Conservation (phyloP, 1,140 invertebrate genomes). For the Chionoecetes opilio region DNA sequence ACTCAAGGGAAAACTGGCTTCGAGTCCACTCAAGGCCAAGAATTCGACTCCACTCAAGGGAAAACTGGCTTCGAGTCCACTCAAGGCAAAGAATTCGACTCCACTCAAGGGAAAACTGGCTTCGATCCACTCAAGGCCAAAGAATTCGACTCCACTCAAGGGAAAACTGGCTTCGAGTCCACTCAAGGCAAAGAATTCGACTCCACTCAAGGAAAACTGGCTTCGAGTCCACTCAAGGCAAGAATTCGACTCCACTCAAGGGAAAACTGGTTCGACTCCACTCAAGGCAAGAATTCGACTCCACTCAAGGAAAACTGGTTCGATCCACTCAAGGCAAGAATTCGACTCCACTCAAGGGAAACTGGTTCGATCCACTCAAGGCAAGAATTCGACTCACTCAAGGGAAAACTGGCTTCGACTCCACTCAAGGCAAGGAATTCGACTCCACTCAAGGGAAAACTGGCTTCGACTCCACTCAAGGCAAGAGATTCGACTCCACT, state of each 20-base stretch:
- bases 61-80: neutral
- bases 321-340: neutral
- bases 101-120: no score
- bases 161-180: neutral
- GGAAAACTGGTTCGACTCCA: neutral
- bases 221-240: neutral
- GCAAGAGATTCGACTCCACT: no score
- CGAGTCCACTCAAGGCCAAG: no score
- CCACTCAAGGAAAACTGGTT: neutral
- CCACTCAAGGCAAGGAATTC: no score
- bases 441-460: no score
- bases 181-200: neutral
- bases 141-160: no score
- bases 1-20: no score
- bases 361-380: neutral
- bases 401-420: neutral
- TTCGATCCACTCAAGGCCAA: no score
- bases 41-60: neutral
- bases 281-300: neutral
- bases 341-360: conserved; percentile 7
- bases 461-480: no score
- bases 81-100: no score
- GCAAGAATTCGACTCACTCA: conserved; percentile 18
- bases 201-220: neutral
- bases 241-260: neutral